Evolutionary conservation across 2,888 invertebrate species (phyloP), one percentile per base, ranked within the genome.

Genomic region (Sphinx pinastri): DNA sequence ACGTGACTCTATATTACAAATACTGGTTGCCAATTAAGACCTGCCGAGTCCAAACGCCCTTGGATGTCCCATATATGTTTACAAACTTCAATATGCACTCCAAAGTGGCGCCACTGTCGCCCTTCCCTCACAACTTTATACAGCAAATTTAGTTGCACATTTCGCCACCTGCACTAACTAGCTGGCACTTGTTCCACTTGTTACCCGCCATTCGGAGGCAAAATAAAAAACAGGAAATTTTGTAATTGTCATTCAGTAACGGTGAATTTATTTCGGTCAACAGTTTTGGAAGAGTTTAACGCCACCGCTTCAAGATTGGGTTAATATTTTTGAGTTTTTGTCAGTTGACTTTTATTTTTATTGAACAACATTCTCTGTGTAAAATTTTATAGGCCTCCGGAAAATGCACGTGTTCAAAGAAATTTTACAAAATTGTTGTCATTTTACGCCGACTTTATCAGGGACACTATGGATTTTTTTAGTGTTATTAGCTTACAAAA

Each of bases 11-110:
- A 12, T 2, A 57, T 63, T 47, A 47, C 47, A 63, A 47, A 63
- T 71, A 70, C 73, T 69, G 60, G 73, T 66, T 73, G 68, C 72
- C 75, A 75, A 75, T 74, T 77, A 75, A 58, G 71, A 49, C 58
- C 69, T 57, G 67, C 54, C 71, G 67, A 74, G 68, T 57, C 71
- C 69, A 69, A 54, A 47, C 72, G 83, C 79, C 86, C 85, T 85
- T 85, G 84, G 80, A 81, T 81, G 79, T 68, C 54, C 82, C 82
- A 77, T 81, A 79, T 76, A 74, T 68, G 76, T 69, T 73, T 71
- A 14, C 68, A 49, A 68, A 51, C 10, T 59, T 31, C 10, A n/a
- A 51, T n/a, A 25, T 59, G 31, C 68, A 52, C 14, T 14, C 59
- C 19, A 51, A 31, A 68, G 16, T 12, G 16, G 31, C 38, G 51